Evolutionary conservation across 2,888 invertebrate species (phyloP).

Genomic region (Chaitophorus viminalis): DNA sequence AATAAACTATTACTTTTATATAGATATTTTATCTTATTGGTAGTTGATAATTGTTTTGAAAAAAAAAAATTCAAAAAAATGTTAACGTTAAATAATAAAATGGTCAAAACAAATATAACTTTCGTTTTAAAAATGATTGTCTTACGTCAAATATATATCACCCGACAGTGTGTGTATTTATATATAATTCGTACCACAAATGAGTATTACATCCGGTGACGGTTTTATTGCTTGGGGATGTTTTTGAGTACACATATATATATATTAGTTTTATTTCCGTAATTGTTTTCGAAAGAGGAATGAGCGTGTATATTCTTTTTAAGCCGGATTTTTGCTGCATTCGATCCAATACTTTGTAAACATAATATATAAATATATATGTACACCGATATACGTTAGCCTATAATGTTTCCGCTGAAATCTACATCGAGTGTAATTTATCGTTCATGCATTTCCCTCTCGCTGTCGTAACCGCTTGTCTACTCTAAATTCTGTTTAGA

Average conservation of each 20-base stretch:
- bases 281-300: constrained; percentile 50
- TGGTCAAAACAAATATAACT: no score
- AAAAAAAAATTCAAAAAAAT: no score
- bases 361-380: neutral
- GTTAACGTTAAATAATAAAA: no score
- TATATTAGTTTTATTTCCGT: constrained; percentile 43
- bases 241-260: neutral
- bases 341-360: neutral
- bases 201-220: constrained; percentile 3
- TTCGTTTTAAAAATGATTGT: neutral
- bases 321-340: constrained; percentile 22
- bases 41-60: no score
- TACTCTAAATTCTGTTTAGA: constrained; percentile 24
- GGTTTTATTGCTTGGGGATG: constrained; percentile 35
- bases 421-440: constrained; percentile 31
- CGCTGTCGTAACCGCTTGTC: neutral
- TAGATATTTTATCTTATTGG: neutral
- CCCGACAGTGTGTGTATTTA: neutral
- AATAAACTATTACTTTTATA: neutral
- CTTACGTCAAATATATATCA: neutral
- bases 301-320: constrained; percentile 14
- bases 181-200: neutral
- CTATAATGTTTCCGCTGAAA: constrained; percentile 33
- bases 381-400: neutral
- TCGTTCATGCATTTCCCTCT: constrained; percentile 14